phyloP scores from a whole-genome alignment of 2,888 invertebrate species.

The Lithosia quadra region DNA sequence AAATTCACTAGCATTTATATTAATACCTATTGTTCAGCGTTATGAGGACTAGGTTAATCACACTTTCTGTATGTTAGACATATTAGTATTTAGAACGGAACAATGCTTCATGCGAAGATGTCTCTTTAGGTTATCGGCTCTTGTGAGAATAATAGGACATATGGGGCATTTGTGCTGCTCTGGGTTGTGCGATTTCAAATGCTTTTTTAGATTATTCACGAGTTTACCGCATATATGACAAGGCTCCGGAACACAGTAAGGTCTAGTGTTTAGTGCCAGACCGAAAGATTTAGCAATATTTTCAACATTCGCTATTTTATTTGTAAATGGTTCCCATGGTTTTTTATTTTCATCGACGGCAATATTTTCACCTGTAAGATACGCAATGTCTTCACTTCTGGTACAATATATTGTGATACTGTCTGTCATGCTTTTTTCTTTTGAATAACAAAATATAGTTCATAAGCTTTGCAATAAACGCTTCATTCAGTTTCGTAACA shows the following conservation, averaged over 20 bases:
- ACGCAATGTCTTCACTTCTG: conserved; percentile 70
- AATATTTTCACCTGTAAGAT: conserved; percentile 82
- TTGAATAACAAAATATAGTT: conserved; percentile 48
- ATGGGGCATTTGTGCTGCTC: conserved; percentile 88
- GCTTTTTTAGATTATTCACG: conserved; percentile 90
- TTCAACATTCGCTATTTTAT: conserved; percentile 74
- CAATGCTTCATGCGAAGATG: conserved; percentile 89
- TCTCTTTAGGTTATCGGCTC: conserved; percentile 89
- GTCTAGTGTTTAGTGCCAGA: conserved; percentile 68
- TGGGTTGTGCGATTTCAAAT: conserved; percentile 89
- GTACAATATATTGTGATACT: conserved; percentile 44
- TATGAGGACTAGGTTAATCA: conserved; percentile 55
- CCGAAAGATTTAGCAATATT: conserved; percentile 76
- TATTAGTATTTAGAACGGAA: conserved; percentile 73
- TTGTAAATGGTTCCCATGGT: conserved; percentile 74
- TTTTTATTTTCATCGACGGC: conserved; percentile 82
- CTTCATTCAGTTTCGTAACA: conserved; percentile 45
- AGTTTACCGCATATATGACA: conserved; percentile 89
- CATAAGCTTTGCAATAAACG: conserved; percentile 52
- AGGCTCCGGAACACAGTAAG: conserved; percentile 78
- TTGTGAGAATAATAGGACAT: conserved; percentile 88
- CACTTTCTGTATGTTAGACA: conserved; percentile 76
- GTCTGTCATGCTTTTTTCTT: conserved; percentile 57
- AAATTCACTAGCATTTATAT: conserved; percentile 37
- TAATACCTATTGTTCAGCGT: conserved; percentile 9